These are phyloP conservation scores for Lipophrys pholis DNA, from an alignment of 2,113 vertebrate species.

Conservation along the genomic window DNA sequence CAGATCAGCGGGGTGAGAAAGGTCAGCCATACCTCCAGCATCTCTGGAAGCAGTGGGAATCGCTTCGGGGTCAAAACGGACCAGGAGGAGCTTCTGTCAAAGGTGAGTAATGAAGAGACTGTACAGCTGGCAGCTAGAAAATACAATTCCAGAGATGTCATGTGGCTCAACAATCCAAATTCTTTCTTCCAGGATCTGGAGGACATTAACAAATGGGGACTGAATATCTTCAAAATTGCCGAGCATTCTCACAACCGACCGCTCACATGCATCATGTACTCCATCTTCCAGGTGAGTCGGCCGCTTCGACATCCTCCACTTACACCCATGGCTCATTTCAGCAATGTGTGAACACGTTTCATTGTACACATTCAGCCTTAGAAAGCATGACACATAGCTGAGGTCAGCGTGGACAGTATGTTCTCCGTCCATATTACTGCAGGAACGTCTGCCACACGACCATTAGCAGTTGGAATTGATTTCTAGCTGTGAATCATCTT, in stretches of 20 bases:
- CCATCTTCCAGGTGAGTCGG: conserved; percentile 93
- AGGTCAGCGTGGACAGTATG: conserved; percentile 1
- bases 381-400: neutral
- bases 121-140: neutral
- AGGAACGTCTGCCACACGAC: conserved; percentile 39
- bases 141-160: no score
- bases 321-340: neutral
- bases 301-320: neutral
- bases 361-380: neutral
- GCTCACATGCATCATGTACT: conserved; percentile 96
- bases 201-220: conserved; percentile 96
- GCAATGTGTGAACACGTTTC: neutral
- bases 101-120: conserved; percentile 76
- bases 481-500: conserved; percentile 40
- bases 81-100: conserved; percentile 94
- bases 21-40: conserved; percentile 89
- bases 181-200: conserved; percentile 90
- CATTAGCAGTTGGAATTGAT: conserved; percentile 32
- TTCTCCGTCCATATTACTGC: conserved; percentile 13
- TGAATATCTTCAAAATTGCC: conserved; percentile 96
- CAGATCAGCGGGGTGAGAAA: conserved; percentile 97
- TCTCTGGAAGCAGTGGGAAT: conserved; percentile 88
- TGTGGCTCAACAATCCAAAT: no score
- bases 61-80: conserved; percentile 97
- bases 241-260: conserved; percentile 94